Conservation (phyloP, 2,113 vertebrate genomes). For the Sander lucioperca region DNA sequence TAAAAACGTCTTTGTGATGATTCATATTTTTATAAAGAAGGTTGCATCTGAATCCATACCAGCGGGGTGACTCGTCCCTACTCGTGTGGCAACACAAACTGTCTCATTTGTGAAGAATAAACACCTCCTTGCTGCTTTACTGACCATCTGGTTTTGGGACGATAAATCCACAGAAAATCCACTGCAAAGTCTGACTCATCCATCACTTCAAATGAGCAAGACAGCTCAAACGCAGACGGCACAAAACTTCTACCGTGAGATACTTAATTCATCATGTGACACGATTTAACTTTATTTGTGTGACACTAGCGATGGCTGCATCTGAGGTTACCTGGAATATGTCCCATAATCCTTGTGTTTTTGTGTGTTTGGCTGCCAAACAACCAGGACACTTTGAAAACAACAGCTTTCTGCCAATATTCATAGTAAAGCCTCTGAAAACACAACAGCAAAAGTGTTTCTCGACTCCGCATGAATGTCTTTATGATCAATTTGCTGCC, state of each 20-base stretch:
- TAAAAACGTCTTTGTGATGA: slow-evolving; percentile 9
- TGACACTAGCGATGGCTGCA: not conserved
- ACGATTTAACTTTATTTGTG: not conserved
- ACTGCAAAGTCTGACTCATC: slow-evolving; percentile 7
- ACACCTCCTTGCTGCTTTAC: slow-evolving; percentile 12
- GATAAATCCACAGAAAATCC: slow-evolving; percentile 31
- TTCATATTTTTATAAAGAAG: slow-evolving; percentile 10
- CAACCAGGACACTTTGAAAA: slow-evolving; percentile 31
- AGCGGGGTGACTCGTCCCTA: not conserved
- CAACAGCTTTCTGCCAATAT: slow-evolving; percentile 24
- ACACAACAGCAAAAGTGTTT: not conserved
- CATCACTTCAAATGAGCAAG: slow-evolving; percentile 11
- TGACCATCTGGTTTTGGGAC: slow-evolving; percentile 52
- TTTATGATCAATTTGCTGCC: not conserved
- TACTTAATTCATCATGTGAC: slow-evolving; percentile 14
- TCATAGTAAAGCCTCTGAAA: slow-evolving; percentile 27
- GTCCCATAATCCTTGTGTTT: slow-evolving; percentile 39
- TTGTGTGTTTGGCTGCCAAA: slow-evolving; percentile 21
- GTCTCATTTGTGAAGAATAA: slow-evolving; percentile 26
- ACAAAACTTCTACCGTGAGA: slow-evolving; percentile 5
- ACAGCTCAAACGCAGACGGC: not conserved
- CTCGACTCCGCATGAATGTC: not conserved
- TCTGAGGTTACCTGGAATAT: slow-evolving; percentile 29
- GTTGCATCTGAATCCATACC: slow-evolving; percentile 2
- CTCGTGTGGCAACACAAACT: slow-evolving; percentile 26